Conservation (phyloP, 2,797 vertebrate genomes). For the Zalophus californianus region DNA sequence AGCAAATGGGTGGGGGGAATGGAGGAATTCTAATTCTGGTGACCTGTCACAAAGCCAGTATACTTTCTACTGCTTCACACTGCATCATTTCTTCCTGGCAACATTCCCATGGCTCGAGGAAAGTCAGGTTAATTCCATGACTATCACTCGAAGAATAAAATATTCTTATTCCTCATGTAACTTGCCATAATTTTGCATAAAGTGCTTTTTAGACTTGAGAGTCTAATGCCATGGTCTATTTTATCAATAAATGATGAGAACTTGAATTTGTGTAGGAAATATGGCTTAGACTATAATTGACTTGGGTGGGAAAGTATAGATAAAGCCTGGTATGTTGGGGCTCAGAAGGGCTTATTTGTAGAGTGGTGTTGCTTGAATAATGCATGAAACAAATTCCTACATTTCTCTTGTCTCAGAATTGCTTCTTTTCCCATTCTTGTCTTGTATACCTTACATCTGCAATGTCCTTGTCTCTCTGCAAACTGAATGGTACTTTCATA, state of each 20-base stretch:
- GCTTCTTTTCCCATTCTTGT: background rate
- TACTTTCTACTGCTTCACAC: background rate
- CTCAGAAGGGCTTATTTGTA: background rate
- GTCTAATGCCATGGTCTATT: background rate
- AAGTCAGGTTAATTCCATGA: background rate
- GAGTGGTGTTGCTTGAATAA: background rate
- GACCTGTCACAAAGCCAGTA: background rate
- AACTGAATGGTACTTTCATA: slow-evolving; percentile 10
- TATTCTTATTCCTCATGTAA: background rate
- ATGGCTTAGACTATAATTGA: background rate
- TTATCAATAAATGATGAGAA: background rate
- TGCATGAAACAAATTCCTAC: background rate
- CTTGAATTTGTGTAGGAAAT: background rate
- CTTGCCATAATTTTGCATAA: background rate
- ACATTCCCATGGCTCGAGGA: background rate
- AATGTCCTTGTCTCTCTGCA: background rate
- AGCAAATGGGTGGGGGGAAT: background rate
- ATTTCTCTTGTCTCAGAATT: background rate
- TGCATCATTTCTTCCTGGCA: background rate
- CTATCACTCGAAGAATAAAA: slow-evolving; percentile 9
- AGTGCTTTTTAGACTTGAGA: slow-evolving; percentile 28
- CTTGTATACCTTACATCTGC: background rate
- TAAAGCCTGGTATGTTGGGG: background rate
- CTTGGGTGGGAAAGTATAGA: background rate
- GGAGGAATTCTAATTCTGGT: background rate